Evolutionary conservation across 2,113 vertebrate genomes (phyloP), one percentile per base, ranked within the genome.

Genomic region (Gadus chalcogrammus): DNA sequence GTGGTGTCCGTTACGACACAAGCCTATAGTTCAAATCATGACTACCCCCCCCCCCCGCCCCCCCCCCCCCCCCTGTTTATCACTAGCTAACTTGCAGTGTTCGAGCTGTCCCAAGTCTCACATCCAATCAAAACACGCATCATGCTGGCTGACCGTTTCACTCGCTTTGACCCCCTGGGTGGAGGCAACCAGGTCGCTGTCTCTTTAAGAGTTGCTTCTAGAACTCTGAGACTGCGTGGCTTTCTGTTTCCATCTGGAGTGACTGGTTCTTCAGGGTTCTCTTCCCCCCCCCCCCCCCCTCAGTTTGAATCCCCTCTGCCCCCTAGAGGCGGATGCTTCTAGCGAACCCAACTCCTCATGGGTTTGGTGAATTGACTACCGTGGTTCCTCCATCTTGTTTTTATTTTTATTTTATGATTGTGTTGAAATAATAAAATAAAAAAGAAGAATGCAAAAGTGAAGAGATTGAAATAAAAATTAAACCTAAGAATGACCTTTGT

Each of bases 401-500:
- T 16, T 53, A 22, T 22, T 28, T 63, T 35, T 62, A 78, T 68
- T 67, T 61, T 13, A 64, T 69, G 48, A 73, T 66, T 86, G 74
- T 80, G 66, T 76, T 82, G 78, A 71, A 62, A 78, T 17, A 72
- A 65, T 71, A 76, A 83, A 80, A 15, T 53, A 56, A 56, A 56
- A 56, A 56, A 56, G 13, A 58, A 13, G 4, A 58, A n/a, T 58
- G n/a, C 55, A 16, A 17, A n/a, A 6, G 15, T 58, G 38, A 75
- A 71, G 3, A 17, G 55, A n/a, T 58, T 58, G 52, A 75, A 67
- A 74, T 70, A 20, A 66, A 77, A 59, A 61, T 85, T 60, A 83
- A 90, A 88, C 85, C 86, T 87, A 85, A 82, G 31, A 69, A 82
- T 35, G 82, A 72, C 62, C 16, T 16, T 16, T n/a, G 15, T n/a